Evolutionary conservation across 30 jellyfish, hydroid and myxozoan genomes (phyloP), one percentile per base, ranked within the genome.

Genomic region (Cassiopea andromeda): DNA sequence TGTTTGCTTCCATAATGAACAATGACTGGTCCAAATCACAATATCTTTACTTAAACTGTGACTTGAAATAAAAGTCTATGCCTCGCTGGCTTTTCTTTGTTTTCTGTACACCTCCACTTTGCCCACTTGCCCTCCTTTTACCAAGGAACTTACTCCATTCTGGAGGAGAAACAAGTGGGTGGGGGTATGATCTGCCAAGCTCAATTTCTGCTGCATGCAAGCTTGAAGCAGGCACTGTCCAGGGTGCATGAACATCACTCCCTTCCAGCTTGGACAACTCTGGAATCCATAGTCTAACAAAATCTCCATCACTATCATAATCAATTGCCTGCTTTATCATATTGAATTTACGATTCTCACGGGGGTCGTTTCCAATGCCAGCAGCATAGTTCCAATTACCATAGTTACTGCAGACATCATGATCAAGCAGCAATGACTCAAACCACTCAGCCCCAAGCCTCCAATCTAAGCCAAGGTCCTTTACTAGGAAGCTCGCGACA

Each of bases 381-480:
- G 97, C 97, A 19, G 91, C 75, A 72, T 91, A 91, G 44, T 91
- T 91, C 97, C 97, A 91, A 82, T 91, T 91, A 48, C 97, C 97
- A 91, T 91, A 91, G 83, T 91, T 91, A 77, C 94, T 83, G 72
- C 97, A 91, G 6, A 91, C 97, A 79, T 91, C 97, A 54, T 85
- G 93, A 77, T 91, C 97, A 49, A 91, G 75, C 2, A 91, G 94
- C 91, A 75, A 16, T 13, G 97, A 91, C 59, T 91, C 97, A 59
- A 91, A 91, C 97, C 97, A 91, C n/a, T 91, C 97, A 1, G 97
- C 97, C 18, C 97, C 97, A 71, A 91, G 90, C 86, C 97, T 76
- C 97, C 97, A 91, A 57, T 91, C 97, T 44, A 91, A 47, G n/a
- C 89, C 85, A 45, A 91, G 91, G 57, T 91, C 97, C 73, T 91